phyloP scores from a whole-genome alignment of 2,888 invertebrate genomes.

The Monochamus alternatus region DNA sequence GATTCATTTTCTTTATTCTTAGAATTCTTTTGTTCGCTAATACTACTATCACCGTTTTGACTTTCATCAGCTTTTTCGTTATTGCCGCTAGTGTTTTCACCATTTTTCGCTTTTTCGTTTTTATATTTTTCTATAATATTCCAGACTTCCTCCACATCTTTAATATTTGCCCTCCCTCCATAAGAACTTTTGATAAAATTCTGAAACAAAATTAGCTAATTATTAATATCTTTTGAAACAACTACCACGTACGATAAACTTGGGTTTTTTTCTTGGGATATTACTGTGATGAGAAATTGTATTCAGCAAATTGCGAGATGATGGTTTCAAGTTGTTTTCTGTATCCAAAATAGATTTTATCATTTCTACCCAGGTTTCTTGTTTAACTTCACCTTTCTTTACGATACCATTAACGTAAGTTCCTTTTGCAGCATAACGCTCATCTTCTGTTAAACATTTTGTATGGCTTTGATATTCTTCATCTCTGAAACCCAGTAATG shows the following conservation, averaged over 20 bases:
- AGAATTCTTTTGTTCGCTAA: constrained; percentile 49
- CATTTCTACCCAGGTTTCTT: constrained; percentile 86
- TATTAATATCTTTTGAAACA: too few relatives aligned
- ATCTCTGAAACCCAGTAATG: constrained; percentile 74
- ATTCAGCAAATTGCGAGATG: constrained; percentile 78
- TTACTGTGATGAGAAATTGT: constrained; percentile 81
- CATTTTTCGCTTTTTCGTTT: constrained; percentile 43
- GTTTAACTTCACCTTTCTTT: constrained; percentile 91
- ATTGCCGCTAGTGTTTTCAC: constrained; percentile 4
- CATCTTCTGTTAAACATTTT: constrained; percentile 90
- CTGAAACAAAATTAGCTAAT: constrained; percentile 54
- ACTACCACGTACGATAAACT: constrained; percentile 75
- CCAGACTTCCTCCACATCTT: constrained; percentile 81
- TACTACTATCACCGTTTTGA: constrained; percentile 4
- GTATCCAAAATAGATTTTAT: constrained; percentile 79
- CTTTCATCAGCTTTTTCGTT: background rate
- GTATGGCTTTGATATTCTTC: constrained; percentile 84
- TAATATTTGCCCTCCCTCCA: constrained; percentile 74
- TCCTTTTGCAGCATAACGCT: constrained; percentile 90
- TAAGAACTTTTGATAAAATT: constrained; percentile 81
- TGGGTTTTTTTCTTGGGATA: constrained; percentile 88
- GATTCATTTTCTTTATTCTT: constrained; percentile 46
- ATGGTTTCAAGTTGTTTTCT: constrained; percentile 73
- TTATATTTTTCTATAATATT: constrained; percentile 70
- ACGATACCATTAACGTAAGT: constrained; percentile 79